Evolutionary conservation across 2,113 vertebrate genomes (phyloP).

Genomic region (Pygoscelis antarcticus): DNA sequence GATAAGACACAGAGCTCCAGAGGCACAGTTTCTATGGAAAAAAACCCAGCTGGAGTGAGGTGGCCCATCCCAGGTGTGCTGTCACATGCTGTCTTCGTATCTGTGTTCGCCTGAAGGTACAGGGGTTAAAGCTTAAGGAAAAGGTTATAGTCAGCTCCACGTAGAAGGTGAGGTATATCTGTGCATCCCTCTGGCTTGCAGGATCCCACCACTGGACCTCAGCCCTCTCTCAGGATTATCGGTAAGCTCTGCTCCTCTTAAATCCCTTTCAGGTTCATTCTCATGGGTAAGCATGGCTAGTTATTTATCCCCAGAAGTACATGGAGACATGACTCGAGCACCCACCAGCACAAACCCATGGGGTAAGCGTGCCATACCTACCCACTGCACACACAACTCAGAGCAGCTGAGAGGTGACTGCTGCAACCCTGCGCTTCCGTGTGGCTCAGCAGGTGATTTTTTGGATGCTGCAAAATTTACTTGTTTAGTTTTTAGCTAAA

Average conservation of each 20-base stretch:
- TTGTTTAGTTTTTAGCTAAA: neutral
- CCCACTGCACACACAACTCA: neutral
- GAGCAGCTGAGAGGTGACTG: neutral
- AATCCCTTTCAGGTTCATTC: neutral
- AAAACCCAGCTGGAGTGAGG: neutral
- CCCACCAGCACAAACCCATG: neutral
- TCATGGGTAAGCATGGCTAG: neutral
- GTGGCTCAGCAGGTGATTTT: neutral
- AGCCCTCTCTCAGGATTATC: neutral
- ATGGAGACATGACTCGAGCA: rapidly evolving
- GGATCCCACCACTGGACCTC: neutral
- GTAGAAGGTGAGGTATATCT: neutral
- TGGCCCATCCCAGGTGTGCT: neutral
- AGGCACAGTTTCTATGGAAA: neutral
- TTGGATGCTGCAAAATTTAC: neutral
- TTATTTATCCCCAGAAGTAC: neutral
- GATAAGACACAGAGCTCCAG: neutral
- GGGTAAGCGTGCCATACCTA: neutral
- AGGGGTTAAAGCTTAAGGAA: neutral
- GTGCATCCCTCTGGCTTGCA: neutral
- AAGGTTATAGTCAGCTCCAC: neutral
- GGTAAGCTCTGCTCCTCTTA: neutral
- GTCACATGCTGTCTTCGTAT: neutral
- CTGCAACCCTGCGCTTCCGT: rapidly evolving
- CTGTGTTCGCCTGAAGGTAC: neutral